Conservation (phyloP, 2,113 vertebrate genomes). For the Albula glossodonta region DNA sequence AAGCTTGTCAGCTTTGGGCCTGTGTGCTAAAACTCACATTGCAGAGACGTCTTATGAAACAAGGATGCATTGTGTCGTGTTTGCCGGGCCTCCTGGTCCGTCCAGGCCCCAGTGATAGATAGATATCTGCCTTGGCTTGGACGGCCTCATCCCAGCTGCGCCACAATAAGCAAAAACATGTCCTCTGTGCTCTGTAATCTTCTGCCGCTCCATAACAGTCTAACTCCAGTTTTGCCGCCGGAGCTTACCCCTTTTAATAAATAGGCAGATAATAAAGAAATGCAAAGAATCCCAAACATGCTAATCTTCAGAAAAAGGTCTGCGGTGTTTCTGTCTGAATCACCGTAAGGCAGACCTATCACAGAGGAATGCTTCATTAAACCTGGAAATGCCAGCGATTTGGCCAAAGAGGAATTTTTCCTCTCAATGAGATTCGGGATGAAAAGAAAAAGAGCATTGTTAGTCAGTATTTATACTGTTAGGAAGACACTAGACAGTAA, state of each 20-base stretch:
- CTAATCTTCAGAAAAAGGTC: neutral
- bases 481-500: neutral
- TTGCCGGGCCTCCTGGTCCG: slow-evolving; percentile 3
- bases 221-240: neutral
- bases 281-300: slow-evolving; percentile 24
- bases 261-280: slow-evolving; percentile 20
- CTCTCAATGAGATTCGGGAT: neutral
- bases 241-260: slow-evolving; percentile 13
- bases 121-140: slow-evolving; percentile 17
- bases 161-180: neutral
- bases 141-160: neutral
- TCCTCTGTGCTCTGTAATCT: neutral
- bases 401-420: neutral
- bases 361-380: slow-evolving; percentile 13
- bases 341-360: neutral
- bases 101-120: slow-evolving; percentile 20
- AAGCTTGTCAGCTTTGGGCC: slow-evolving; percentile 4
- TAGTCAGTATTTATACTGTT: neutral
- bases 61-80: slow-evolving; percentile 21
- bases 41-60: neutral
- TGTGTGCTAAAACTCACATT: neutral
- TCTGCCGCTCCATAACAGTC: neutral
- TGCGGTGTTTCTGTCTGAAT: neutral
- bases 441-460: neutral
- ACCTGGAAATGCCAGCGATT: neutral